Conservation (phyloP, 2,113 vertebrate species). For the Tapirus terrestris region DNA sequence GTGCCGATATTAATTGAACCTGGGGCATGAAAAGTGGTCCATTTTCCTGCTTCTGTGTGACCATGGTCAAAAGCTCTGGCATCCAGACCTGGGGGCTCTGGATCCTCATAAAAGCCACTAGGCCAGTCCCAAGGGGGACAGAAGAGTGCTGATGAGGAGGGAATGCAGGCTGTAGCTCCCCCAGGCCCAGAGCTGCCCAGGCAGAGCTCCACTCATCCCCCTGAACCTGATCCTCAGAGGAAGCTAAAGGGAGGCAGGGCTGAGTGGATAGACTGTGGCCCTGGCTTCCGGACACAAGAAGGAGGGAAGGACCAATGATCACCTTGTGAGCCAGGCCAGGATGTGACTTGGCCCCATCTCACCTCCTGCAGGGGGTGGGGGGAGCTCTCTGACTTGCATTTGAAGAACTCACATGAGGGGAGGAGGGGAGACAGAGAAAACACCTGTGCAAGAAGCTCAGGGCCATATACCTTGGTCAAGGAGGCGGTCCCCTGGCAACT, state of each 20-base stretch:
- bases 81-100: too few species aligned
- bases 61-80: background rate
- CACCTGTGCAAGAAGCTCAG: background rate
- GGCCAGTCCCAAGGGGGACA: too few species aligned
- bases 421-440: background rate
- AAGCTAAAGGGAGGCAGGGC: background rate
- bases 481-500: rapidly evolving
- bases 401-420: background rate
- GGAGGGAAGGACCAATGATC: rapidly evolving
- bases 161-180: background rate
- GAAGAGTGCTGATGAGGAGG: background rate
- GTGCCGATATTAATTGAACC: background rate
- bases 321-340: background rate
- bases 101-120: background rate
- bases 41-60: background rate
- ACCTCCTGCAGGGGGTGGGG: background rate
- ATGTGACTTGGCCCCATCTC: background rate
- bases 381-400: background rate
- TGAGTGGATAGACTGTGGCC: rapidly evolving
- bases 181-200: background rate
- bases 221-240: background rate
- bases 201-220: background rate
- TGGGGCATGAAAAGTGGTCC: background rate
- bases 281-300: background rate
- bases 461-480: background rate